Conservation (phyloP, 2,113 vertebrate species). For the Thunnus thynnus region DNA sequence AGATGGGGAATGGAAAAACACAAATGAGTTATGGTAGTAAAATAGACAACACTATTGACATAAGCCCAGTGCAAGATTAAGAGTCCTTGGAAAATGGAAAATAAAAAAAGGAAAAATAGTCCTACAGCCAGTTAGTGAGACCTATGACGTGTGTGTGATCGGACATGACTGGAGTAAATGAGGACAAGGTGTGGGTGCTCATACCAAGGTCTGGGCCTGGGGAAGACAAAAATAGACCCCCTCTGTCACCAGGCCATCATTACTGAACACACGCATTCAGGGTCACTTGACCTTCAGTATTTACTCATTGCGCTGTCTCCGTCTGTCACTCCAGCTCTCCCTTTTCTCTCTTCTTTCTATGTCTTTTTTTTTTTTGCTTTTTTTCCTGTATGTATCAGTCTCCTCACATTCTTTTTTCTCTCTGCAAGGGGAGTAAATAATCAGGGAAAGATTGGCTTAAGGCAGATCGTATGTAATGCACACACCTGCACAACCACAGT, state of each 20-base stretch:
- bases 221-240: slow-evolving; percentile 49
- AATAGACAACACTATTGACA: background rate
- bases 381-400: background rate
- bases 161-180: slow-evolving; percentile 38
- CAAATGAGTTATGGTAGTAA: too few species aligned
- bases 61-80: background rate
- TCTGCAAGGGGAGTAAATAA: background rate
- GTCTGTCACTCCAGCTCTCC: slow-evolving; percentile 12
- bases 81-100: background rate
- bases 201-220: slow-evolving; percentile 35
- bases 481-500: background rate
- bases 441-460: background rate
- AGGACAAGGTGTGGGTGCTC: slow-evolving; percentile 36
- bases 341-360: background rate
- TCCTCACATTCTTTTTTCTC: background rate
- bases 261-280: slow-evolving; percentile 52
- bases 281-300: slow-evolving; percentile 36
- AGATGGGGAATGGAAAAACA: too few species aligned
- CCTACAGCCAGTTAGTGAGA: background rate
- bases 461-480: background rate
- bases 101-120: background rate
- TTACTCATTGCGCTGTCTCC: slow-evolving; percentile 23
- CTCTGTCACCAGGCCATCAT: slow-evolving; percentile 52
- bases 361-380: background rate
- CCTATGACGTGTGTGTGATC: slow-evolving; percentile 7